Conservation (phyloP, 2,797 vertebrate species). For the Leuciscus waleckii region DNA sequence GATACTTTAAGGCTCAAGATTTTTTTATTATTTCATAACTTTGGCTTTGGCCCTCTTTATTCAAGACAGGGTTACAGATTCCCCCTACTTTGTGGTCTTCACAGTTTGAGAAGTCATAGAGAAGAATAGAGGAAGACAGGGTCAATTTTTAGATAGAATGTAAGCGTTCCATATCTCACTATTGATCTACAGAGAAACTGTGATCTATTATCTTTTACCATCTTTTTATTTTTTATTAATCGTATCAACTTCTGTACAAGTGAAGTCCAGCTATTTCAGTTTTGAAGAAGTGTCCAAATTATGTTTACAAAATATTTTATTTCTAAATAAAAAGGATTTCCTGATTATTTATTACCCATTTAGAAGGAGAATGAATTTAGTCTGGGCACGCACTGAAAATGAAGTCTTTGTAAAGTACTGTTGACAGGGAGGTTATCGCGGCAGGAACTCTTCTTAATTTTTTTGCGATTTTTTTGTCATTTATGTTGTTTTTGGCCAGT, state of each 20-base stretch:
- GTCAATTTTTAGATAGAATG: slow-evolving; percentile 59
- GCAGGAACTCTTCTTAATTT: slow-evolving; percentile 68
- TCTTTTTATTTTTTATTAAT: not conserved
- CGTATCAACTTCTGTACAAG: slow-evolving; percentile 12
- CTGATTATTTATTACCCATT: slow-evolving; percentile 63
- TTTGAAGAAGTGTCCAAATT: slow-evolving; percentile 23
- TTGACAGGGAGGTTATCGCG: slow-evolving; percentile 75
- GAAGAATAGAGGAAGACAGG: slow-evolving; percentile 58
- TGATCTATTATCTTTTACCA: slow-evolving; percentile 65
- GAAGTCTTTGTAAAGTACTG: slow-evolving; percentile 54
- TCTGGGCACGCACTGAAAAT: slow-evolving; percentile 32
- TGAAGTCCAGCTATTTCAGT: slow-evolving; percentile 41
- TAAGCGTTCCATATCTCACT: slow-evolving; percentile 65
- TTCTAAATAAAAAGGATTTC: slow-evolving; percentile 42
- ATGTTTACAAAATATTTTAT: slow-evolving; percentile 45
- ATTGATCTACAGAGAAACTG: slow-evolving; percentile 74
- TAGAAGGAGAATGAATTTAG: slow-evolving; percentile 55
- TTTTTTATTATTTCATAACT: slow-evolving; percentile 73
- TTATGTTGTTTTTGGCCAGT: slow-evolving; percentile 77
- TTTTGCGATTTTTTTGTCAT: slow-evolving; percentile 67
- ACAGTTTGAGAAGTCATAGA: slow-evolving; percentile 58
- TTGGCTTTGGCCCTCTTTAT: slow-evolving; percentile 70
- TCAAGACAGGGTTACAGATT: slow-evolving; percentile 65
- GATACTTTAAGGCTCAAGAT: slow-evolving; percentile 79
- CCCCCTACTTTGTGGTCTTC: slow-evolving; percentile 73